Conservation (phyloP, 2,113 vertebrate genomes). For the Rattus rattus region DNA sequence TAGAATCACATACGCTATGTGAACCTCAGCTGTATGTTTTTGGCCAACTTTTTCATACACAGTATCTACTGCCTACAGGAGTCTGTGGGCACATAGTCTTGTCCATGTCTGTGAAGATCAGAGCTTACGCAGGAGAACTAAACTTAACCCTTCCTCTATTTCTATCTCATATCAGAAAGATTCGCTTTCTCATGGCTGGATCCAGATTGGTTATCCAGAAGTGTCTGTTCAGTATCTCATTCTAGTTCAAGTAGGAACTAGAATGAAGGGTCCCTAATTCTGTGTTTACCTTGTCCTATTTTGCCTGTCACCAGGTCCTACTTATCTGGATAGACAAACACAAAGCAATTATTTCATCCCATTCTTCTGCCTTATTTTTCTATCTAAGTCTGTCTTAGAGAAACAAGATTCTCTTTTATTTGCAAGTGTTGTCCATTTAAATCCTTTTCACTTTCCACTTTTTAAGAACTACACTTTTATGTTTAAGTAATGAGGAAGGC, state of each 20-base stretch:
- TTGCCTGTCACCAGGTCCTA: not conserved
- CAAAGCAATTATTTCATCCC: not conserved
- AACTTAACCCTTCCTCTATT: not conserved
- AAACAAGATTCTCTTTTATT: conserved; percentile 9
- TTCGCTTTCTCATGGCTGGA: not conserved
- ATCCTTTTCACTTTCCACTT: not conserved
- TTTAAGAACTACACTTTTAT: not conserved
- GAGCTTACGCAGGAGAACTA: not conserved
- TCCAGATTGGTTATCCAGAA: not conserved
- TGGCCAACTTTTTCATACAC: not conserved
- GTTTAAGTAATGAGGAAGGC: not conserved
- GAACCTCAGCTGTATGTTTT: fast-evolving
- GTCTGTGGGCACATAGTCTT: not conserved
- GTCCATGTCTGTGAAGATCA: not conserved
- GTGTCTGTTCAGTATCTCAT: not conserved
- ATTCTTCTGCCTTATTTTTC: not conserved
- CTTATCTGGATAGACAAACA: not conserved
- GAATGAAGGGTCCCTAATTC: not conserved
- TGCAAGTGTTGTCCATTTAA: not conserved
- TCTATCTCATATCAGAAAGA: not conserved
- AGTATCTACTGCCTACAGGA: not conserved
- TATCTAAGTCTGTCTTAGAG: not conserved
- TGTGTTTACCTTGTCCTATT: not conserved
- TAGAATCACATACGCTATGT: not conserved
- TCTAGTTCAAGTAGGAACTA: not conserved